phyloP scores from a whole-genome alignment of 2,797 vertebrate species.

The Ctenochaetus hawaiiensis region DNA sequence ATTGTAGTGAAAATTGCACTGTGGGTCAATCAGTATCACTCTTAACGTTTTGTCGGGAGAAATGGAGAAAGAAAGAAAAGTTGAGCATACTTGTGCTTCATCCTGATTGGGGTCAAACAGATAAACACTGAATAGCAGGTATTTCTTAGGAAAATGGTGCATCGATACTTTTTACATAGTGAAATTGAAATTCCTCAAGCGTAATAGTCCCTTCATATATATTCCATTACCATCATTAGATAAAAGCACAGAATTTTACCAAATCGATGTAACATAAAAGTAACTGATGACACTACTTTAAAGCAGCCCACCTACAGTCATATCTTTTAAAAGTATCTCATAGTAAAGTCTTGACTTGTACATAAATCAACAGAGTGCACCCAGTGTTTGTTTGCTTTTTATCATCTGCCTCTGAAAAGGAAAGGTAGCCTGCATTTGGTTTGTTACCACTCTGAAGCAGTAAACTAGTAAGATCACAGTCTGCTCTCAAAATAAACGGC shows the following conservation, averaged over 20 bases:
- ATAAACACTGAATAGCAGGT: not conserved
- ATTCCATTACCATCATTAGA: too few relatives aligned
- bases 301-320: not conserved
- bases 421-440: constrained; percentile 42
- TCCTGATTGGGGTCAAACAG: not conserved
- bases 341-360: not conserved
- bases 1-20: not conserved
- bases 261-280: not conserved
- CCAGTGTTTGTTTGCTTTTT: not conserved
- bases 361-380: not conserved
- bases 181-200: not conserved
- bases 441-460: constrained; percentile 32
- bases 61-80: not conserved
- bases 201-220: not conserved
- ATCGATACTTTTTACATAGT: not conserved
- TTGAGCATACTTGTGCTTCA: not conserved
- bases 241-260: too few relatives aligned
- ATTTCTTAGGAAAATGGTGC: not conserved
- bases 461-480: constrained; percentile 51
- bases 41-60: not conserved
- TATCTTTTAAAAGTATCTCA: not conserved
- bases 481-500: constrained; percentile 55
- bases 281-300: not conserved
- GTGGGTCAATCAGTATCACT: not conserved
- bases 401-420: constrained; percentile 8